Base-by-base conservation (phyloP, 1,140 invertebrate species). In the Bradysia coprophila region DNA sequence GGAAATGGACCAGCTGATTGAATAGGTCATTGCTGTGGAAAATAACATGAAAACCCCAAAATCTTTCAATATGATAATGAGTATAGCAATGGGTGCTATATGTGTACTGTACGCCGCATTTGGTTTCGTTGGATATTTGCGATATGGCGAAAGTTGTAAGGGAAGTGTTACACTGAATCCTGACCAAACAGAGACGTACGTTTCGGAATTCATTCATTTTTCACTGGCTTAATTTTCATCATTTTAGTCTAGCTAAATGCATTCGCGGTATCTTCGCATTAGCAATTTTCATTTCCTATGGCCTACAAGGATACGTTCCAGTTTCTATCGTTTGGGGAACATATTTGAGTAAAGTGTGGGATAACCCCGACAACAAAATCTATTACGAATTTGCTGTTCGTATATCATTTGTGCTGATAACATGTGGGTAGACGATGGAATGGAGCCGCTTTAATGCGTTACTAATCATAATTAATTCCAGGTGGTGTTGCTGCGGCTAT, bases 291-390 rank as follows among this genome's bases (percentile, higher is more conserved):
- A 79, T 93, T 40, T 83, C 85, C 0, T 94, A 92, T 64, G 82
- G 81, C 2, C 64, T 96, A n/a, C 91, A 96, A 63, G 81, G 88
- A 36, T 97, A 91, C 61, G 90, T 96, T 2, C 88, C 92, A 0
- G 76, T 93, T 10, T 76, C 84, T 45, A 90, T 96, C 24, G 67
- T 92, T 20, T 93, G 88, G 87, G 74, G 77, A 15, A 75, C 69
- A 4, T 81, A 81, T 51, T 47, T 81, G 21, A 58, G 67, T 11
- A 70, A 74, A 10, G 59, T 63, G 15, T 49, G 78, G 15, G 57
- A 67, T 38, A 57, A 64, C 18, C 57, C 59, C 2, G 63, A 68
- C 18, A 57, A 60, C 38, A 55, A 63, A 40, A 34, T 65, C 2
- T 46, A 71, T 2, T 66, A 66, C 40, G 79, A 86, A 55, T 73